Conservation (phyloP, 1,140 invertebrate genomes). For the Drosophila carrolli region DNA sequence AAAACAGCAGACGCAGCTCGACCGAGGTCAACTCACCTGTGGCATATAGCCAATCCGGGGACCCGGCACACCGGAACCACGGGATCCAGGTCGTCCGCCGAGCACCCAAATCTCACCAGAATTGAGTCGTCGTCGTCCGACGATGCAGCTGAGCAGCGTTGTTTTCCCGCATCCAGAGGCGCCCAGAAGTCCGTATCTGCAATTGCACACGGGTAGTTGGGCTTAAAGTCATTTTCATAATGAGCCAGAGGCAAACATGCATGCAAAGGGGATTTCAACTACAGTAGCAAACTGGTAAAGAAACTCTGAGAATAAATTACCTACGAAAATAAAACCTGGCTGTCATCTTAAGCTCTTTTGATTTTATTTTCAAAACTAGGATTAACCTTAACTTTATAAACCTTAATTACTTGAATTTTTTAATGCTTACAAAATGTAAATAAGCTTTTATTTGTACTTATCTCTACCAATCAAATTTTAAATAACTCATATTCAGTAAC, state of each 20-base stretch:
- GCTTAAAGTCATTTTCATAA: conserved; percentile 40
- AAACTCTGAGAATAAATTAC: no score
- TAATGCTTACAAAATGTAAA: no score
- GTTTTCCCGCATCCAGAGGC: conserved; percentile 95
- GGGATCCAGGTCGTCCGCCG: conserved; percentile 92
- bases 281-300: no score
- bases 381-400: no score
- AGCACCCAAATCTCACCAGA: conserved; percentile 94
- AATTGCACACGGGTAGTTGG: conserved; percentile 44
- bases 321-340: no score
- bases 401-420: no score
- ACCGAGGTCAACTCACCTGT: conserved; percentile 85
- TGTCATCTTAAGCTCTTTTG: no score
- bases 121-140: conserved; percentile 92
- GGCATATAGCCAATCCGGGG: conserved; percentile 89
- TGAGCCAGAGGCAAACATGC: conserved; percentile 17
- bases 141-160: conserved; percentile 94
- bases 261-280: conserved; percentile 1
- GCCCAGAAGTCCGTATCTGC: conserved; percentile 93
- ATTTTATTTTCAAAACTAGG: no score
- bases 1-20: not conserved
- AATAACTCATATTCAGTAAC: no score
- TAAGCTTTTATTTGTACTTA: no score
- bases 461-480: no score
- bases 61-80: conserved; percentile 94